Evolutionary conservation across 2,888 invertebrate genomes (phyloP).

Genomic region (Tetragonisca angustula): DNA sequence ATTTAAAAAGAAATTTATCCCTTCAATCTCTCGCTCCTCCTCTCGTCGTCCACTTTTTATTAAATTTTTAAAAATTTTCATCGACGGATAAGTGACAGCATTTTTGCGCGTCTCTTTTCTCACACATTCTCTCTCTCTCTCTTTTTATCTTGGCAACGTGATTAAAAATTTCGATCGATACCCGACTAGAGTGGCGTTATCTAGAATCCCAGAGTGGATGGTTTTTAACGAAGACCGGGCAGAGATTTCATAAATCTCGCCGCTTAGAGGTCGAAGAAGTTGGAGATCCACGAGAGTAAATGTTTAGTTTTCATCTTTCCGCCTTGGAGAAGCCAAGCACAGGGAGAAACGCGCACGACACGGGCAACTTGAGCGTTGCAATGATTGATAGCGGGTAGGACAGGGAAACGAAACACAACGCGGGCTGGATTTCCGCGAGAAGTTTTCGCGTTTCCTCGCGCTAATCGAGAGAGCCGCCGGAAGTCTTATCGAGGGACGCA

Average conservation of each 20-base stretch:
- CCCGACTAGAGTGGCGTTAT: background rate
- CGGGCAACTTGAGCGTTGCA: slow-evolving; percentile 12
- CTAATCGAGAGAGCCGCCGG: slow-evolving; percentile 43
- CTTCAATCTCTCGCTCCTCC: too few species aligned
- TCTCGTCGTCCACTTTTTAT: too few species aligned
- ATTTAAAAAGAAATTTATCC: background rate
- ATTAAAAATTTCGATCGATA: background rate
- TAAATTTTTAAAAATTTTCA: too few species aligned
- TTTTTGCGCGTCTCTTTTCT: background rate
- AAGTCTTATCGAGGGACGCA: slow-evolving; percentile 5
- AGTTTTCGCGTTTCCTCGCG: slow-evolving; percentile 31
- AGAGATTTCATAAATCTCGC: slow-evolving; percentile 21
- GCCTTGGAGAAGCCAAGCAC: background rate
- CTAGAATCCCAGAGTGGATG: slow-evolving; percentile 16
- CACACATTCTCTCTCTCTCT: background rate
- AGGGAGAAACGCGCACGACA: slow-evolving; percentile 38
- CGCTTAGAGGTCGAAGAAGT: slow-evolving; percentile 13
- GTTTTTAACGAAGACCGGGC: slow-evolving; percentile 11
- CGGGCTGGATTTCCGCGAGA: slow-evolving; percentile 30
- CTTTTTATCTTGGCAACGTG: background rate
- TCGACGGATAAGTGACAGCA: too few species aligned
- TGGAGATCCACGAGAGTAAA: slow-evolving; percentile 18
- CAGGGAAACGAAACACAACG: slow-evolving; percentile 31
- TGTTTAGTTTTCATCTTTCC: slow-evolving; percentile 42
- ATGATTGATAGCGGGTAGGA: slow-evolving; percentile 46